These are phyloP conservation scores for Drosophila sp. DNA, from an alignment of 1,140 invertebrate genomes.

Conservation along the genomic window DNA sequence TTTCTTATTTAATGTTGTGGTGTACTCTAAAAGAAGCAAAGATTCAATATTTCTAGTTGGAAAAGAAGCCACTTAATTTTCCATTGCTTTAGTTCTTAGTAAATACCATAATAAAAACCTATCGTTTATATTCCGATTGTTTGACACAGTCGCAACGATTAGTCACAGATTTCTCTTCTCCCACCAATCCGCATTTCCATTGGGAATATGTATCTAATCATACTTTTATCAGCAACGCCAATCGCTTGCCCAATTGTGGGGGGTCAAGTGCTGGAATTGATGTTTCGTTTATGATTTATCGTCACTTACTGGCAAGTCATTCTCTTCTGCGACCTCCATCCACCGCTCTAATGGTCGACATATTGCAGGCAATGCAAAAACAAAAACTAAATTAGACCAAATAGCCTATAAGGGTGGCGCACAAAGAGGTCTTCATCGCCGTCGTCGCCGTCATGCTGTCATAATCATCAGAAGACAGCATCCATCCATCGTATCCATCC, in stretches of 20 bases:
- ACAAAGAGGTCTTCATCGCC: slow-evolving; percentile 39
- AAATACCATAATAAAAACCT: no score
- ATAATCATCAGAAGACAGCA: slow-evolving; percentile 81
- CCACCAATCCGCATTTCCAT: background rate
- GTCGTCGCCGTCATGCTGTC: slow-evolving; percentile 75
- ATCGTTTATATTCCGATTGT: background rate
- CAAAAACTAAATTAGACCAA: slow-evolving; percentile 74
- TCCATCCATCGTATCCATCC: slow-evolving; percentile 71
- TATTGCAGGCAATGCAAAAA: slow-evolving; percentile 74
- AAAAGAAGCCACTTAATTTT: no score
- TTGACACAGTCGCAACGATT: background rate
- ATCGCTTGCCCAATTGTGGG: slow-evolving; percentile 22
- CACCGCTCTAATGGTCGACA: slow-evolving; percentile 62
- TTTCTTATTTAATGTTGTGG: no score
- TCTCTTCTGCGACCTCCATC: slow-evolving; percentile 22
- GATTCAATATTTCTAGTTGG: no score
- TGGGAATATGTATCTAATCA: slow-evolving; percentile 3
- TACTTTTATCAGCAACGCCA: slow-evolving; percentile 11
- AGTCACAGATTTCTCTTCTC: background rate
- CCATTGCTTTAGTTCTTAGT: no score
- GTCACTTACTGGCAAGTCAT: slow-evolving; percentile 70
- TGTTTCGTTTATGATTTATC: slow-evolving; percentile 83
- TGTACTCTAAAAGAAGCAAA: no score
- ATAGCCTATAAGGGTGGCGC: slow-evolving; percentile 25
- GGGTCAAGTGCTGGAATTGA: slow-evolving; percentile 83